Base-by-base conservation (phyloP, 2,113 vertebrate species). In the Onychostoma macrolepis region DNA sequence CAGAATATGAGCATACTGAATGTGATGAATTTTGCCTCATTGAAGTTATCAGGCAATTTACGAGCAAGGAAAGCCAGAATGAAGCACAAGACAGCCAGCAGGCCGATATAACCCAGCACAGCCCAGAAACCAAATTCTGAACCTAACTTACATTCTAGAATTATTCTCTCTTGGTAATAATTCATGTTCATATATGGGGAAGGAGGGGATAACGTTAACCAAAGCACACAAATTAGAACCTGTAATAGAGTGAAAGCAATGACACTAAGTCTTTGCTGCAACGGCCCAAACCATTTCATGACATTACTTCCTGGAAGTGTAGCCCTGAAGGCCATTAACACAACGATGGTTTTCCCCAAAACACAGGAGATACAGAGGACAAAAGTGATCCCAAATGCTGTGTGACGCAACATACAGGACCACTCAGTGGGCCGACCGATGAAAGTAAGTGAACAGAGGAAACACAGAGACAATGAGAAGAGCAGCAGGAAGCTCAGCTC, bases 401-500 rank as follows among this genome's bases (percentile, higher is more conserved):
- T 89, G 83, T 89, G 88, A 15, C 86, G 88, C 79, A 89, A 81
- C 74, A 80, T 80, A 83, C 88, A 89, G 86, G 87, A 89, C 89
- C 88, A 90, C 53, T 89, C 88, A 78, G 89, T 87, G 76, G 89
- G 89, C 24, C 58, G 83, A 41, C 89, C 89, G 53, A 91, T 88
- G 86, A 91, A 90, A 53, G 89, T 90, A 69, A 91, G 89, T 53
- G 90, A 91, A n/a, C 90, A 90, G 30, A 91, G 84, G 56, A 90
- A 91, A 85, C 91, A 91, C 61, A 92, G 45, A 69, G 82, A 87
- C 48, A 92, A 38, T n/a, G 87, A 92, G 61, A 91, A 89, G 33
- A 92, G 85, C 11, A 92, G 56, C 56, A 91, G 84, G 83, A 91
- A 91, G 43, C 91, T 92, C 50, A 91, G 76, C 79, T 91, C 91